Percentiles rank a stretch among this genome's conserved stretches.
phyloP scores from a whole-genome alignment of 2,888 invertebrate genomes.

The Thymelicus sylvestris region DNA sequence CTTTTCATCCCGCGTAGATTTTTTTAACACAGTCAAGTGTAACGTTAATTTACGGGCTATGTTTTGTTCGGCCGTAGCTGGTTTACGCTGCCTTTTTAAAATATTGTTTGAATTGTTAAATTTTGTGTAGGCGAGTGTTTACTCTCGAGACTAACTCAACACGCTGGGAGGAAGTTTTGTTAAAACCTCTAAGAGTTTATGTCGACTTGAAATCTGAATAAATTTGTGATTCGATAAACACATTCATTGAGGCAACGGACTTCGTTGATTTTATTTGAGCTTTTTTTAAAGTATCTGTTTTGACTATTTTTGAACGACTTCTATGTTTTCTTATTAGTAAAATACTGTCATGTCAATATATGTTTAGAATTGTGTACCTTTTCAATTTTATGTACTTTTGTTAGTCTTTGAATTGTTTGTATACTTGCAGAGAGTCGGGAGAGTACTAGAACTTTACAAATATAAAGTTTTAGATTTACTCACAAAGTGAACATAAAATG shows the following conservation, averaged over 20 bases:
- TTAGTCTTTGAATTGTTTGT: too few relatives aligned
- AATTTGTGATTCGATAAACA: conserved; percentile 27
- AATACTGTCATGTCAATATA: too few relatives aligned
- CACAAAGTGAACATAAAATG: too few relatives aligned
- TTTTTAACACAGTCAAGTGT: conserved; percentile 66
- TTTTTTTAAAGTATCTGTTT: background rate
- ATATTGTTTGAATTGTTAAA: conserved; percentile 36
- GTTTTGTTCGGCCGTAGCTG: conserved; percentile 46
- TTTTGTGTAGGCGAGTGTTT: conserved; percentile 36
- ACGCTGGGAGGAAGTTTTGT: conserved; percentile 24
- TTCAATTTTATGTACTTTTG: too few relatives aligned
- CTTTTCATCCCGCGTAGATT: conserved; percentile 67
- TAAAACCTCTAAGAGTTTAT: conserved; percentile 24
- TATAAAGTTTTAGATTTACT: too few relatives aligned
- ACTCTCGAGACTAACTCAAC: conserved; percentile 27
- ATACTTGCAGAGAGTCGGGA: too few relatives aligned
- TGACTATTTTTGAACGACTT: too few relatives aligned
- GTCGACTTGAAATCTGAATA: conserved; percentile 21
- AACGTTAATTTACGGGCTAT: conserved; percentile 71
- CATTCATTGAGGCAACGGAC: conserved; percentile 22
- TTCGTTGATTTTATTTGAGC: conserved; percentile 25
- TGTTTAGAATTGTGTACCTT: too few relatives aligned
- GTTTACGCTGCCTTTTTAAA: conserved; percentile 34
- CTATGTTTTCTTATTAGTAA: too few relatives aligned
- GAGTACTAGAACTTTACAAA: too few relatives aligned